Base-by-base conservation (phyloP, 2,797 vertebrate species). In the Aeoliscus strigatus region DNA sequence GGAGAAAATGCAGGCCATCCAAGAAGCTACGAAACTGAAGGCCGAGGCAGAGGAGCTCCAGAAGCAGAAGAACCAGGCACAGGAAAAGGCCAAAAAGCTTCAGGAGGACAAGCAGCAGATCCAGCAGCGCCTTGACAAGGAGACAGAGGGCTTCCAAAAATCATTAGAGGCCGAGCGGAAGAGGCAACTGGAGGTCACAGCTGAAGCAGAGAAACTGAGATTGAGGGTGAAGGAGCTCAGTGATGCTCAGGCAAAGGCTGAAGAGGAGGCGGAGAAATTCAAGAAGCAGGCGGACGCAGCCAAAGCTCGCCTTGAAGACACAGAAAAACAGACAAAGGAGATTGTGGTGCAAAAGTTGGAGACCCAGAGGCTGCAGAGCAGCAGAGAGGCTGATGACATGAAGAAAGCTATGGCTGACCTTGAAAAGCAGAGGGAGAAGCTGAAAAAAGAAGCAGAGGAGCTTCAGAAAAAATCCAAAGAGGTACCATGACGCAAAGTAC, bases 1-100 rank as follows among this genome's bases (percentile, higher is more conserved):
- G 60, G 96, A 99, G 76, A 99, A 99, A 80, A 95, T 95, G 90
- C 92, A 93, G 79, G 96, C 93, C 0, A 90, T 96, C 39, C 93
- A 94, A 70, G 95, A 98, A 69, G 94, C 96, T 17, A 87, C 87
- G 0, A 87, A 88, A 49, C 88, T 99, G 29, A 92, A 89, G 67
- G 92, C 93, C 0, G 89, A 98, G 72, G 94, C 96, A 0, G 91
- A 93, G 64, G 53, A 93, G 78, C 90, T 98, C 35, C 93, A 94
- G 75, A 93, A 91, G 73, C 92, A 93, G 75, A 98, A 97, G 68
- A 87, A 93, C 14, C 70, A 92, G 24, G 96, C 94, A 0, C 92
- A 97, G 54, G 90, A 97, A 24, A 90, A 92, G 0, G 93, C 95
- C 0, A 88, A 93, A 52, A 87, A 89, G 62, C 88, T 96, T 1